Percentiles rank a stretch among this genome's conserved stretches.
These are phyloP conservation scores for Callimico goeldii DNA, from an alignment of 2,797 vertebrate genomes.

Conservation along the genomic window DNA sequence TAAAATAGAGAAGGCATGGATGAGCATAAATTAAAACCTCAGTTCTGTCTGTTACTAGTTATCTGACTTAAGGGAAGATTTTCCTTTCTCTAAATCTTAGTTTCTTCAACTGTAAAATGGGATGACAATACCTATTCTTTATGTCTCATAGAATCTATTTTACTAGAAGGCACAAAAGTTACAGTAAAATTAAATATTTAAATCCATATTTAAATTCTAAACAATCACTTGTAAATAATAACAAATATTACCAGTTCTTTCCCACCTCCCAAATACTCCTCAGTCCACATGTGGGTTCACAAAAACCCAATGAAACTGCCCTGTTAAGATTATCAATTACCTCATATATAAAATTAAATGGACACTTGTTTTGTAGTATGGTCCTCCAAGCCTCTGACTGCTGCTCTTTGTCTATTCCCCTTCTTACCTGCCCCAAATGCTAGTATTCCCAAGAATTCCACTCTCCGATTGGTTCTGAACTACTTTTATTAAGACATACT, in stretches of 20 bases:
- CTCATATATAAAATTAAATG: background rate
- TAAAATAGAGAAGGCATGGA: background rate
- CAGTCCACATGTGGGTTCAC: background rate
- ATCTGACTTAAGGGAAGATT: background rate
- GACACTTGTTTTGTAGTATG: background rate
- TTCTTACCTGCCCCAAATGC: background rate
- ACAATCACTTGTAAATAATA: background rate
- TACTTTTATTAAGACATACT: conserved; percentile 7
- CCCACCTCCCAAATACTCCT: background rate
- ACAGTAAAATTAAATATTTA: conserved; percentile 21
- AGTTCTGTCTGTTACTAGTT: background rate
- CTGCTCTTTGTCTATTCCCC: background rate
- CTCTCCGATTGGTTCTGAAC: background rate
- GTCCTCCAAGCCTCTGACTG: conserved; percentile 12
- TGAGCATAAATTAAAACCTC: conserved; percentile 9
- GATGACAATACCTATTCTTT: background rate
- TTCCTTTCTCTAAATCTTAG: background rate
- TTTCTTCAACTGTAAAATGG: conserved; percentile 2
- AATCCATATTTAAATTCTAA: conserved; percentile 16
- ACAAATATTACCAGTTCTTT: background rate
- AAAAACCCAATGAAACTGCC: background rate
- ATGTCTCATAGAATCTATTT: background rate
- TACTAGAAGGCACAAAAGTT: background rate
- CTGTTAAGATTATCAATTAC: background rate
- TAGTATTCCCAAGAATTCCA: background rate